Base-by-base conservation (phyloP, 2,797 vertebrate genomes). In the Eutrigla gurnardus region DNA sequence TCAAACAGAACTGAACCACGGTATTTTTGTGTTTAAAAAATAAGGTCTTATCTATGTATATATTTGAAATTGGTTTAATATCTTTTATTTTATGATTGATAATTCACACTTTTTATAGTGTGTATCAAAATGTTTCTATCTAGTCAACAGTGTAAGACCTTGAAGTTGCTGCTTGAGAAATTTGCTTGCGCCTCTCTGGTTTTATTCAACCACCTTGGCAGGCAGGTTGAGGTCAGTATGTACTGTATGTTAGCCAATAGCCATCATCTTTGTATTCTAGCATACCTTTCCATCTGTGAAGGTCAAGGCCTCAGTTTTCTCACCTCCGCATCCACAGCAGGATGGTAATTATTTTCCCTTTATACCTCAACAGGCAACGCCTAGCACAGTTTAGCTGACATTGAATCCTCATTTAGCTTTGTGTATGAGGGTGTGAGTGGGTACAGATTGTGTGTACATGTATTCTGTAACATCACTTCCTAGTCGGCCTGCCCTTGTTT, bases 341-440 rank as follows among this genome's bases (percentile, higher is more conserved):
- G 82, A 76, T 39, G 57, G 80, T 65, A 85, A 90, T 91, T 91
- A 89, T 71, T 55, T 86, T 89, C 86, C 69, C 64, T 84, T 89
- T 78, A 82, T 84, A 64, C 66, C 85, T 81, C 82, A 77, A 75
- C 83, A 78, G 74, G 86, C 78, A 70, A 75, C 57, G 47, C 64
- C 67, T 18, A 39, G 46, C 65, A 64, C 64, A 65, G 77, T 84
- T 85, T 90, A 86, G 87, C 91, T 88, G 90, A 91, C 90, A 89
- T 86, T 91, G 87, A 92, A 78, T 74, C 76, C 63, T 79, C 67
- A 84, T 88, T 76, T 72, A 81, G 65, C 75, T 76, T 64, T 70
- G 33, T 70, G 66, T 37, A 18, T 73, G 63, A 65, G 50, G 12
- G 32, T 67, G 63, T 73, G 52, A 7, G 72, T 66, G 49, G 36